Evolutionary conservation across 2,113 vertebrate species (phyloP).

Genomic region (Archilochus colubris): DNA sequence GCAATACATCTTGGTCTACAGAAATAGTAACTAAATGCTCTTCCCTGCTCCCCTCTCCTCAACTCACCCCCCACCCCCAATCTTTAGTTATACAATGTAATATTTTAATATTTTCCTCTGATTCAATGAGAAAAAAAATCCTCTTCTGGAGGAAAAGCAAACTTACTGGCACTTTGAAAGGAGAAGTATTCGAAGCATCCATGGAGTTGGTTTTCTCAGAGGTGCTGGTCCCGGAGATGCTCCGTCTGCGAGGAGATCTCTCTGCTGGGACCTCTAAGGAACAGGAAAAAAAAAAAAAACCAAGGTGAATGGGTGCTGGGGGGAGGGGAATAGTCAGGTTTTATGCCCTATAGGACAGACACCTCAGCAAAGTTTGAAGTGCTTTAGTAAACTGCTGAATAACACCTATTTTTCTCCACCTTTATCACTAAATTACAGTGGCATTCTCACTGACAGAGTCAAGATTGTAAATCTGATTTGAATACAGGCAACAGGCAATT

Average conservation of each 20-base stretch:
- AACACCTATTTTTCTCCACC: not conserved
- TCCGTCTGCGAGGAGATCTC: slow-evolving; percentile 92
- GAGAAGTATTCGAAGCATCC: slow-evolving; percentile 89
- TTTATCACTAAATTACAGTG: not conserved
- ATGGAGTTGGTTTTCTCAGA: slow-evolving; percentile 88
- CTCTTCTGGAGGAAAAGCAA: not conserved
- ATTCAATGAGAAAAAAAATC: not conserved
- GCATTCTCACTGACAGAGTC: not conserved
- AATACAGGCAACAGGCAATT: not conserved
- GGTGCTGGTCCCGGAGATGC: slow-evolving; percentile 91
- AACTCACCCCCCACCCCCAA: no score
- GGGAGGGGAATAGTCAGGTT: not conserved
- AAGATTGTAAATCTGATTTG: slow-evolving; percentile 1
- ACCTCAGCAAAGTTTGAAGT: slow-evolving; percentile 7
- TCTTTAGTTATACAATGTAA: not conserved
- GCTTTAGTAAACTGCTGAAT: not conserved
- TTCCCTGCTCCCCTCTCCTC: no score
- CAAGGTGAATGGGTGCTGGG: slow-evolving; percentile 16
- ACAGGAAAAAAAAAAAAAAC: not conserved
- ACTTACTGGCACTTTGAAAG: slow-evolving; percentile 96
- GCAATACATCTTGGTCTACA: not conserved
- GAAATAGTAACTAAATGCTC: not conserved
- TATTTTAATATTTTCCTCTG: not conserved
- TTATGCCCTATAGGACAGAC: not conserved
- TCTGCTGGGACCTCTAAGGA: slow-evolving; percentile 88